Conservation (phyloP, 1,140 invertebrate genomes). For the Hyles euphorbiae region DNA sequence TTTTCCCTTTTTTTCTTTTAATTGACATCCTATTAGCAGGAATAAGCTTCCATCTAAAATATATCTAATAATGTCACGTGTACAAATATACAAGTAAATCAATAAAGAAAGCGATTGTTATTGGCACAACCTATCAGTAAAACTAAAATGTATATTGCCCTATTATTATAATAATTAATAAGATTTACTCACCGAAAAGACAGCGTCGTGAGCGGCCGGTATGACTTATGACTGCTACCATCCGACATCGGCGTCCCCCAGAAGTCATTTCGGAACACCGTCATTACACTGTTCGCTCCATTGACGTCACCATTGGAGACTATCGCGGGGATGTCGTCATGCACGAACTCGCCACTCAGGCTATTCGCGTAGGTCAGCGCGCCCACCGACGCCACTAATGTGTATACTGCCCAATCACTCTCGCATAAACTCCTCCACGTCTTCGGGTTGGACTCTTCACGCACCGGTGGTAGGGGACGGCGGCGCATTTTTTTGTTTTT, state of each 20-base stretch:
- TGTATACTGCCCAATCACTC: conserved; percentile 73
- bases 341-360: conserved; percentile 91
- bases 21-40: too few relatives aligned
- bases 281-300: conserved; percentile 79
- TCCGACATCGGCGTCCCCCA: conserved; percentile 94
- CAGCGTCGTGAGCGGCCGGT: conserved; percentile 87
- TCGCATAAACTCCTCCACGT: conserved; percentile 48
- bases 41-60: too few relatives aligned
- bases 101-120: too few relatives aligned
- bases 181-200: conserved; percentile 85
- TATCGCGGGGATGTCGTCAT: conserved; percentile 94
- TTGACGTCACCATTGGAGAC: conserved; percentile 89
- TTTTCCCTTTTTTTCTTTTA: too few relatives aligned
- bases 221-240: conserved; percentile 88
- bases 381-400: conserved; percentile 80
- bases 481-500: conserved; percentile 44
- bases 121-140: too few relatives aligned
- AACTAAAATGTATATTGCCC: too few relatives aligned
- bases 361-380: conserved; percentile 86
- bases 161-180: not conserved
- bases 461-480: conserved; percentile 58
- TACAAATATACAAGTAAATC: too few relatives aligned
- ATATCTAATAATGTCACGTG: too few relatives aligned
- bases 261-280: conserved; percentile 90
- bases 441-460: conserved; percentile 54